phyloP scores from a whole-genome alignment of 2,888 invertebrate genomes.

The Volucella inflata region DNA sequence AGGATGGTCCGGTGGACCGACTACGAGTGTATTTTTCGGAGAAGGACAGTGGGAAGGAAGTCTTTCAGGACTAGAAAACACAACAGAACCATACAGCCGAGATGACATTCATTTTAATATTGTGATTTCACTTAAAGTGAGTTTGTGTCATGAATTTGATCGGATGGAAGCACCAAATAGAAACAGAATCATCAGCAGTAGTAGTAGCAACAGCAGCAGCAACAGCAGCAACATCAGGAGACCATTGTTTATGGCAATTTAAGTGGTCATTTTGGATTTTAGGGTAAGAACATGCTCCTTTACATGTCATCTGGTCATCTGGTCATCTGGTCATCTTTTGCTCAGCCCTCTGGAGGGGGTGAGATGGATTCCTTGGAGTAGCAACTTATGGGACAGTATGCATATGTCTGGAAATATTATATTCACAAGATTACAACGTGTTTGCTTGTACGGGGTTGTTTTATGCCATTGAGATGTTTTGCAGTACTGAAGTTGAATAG shows the following conservation, averaged over 20 bases:
- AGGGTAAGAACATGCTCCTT: conserved; percentile 63
- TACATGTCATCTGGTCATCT: conserved; percentile 62
- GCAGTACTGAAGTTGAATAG: conserved; percentile 1
- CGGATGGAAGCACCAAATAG: conserved; percentile 38
- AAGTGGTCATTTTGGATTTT: conserved; percentile 72
- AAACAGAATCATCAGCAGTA: conserved; percentile 42
- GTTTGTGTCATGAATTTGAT: conserved; percentile 72
- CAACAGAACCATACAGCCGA: conserved; percentile 36
- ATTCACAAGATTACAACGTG: conserved; percentile 56
- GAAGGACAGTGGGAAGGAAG: neutral
- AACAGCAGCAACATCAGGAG: conserved; percentile 38
- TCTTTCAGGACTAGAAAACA: neutral
- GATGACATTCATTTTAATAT: conserved; percentile 73
- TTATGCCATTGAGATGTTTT: conserved; percentile 20
- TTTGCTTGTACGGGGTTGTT: conserved; percentile 34
- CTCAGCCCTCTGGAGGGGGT: neutral
- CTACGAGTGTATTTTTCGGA: too few relatives aligned
- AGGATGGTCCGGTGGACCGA: neutral
- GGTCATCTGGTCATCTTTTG: conserved; percentile 55
- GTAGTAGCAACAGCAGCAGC: conserved; percentile 31
- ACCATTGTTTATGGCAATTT: conserved; percentile 70
- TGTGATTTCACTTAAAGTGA: conserved; percentile 72
- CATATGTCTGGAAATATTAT: conserved; percentile 61
- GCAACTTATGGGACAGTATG: neutral
- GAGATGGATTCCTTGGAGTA: neutral